Evolutionary conservation across 1,140 invertebrate genomes (phyloP).

Genomic region (Telenomus remus): DNA sequence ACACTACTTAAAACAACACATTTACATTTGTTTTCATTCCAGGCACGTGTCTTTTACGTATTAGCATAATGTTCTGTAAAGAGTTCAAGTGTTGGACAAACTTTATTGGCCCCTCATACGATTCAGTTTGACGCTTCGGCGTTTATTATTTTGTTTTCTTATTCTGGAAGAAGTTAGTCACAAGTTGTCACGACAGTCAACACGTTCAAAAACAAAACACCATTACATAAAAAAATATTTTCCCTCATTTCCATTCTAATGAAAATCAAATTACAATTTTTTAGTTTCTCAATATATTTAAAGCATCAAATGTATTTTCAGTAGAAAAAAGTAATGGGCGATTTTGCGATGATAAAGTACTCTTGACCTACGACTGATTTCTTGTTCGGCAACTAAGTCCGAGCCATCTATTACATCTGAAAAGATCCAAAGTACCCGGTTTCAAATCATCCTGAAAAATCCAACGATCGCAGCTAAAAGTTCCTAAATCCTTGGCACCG

Average conservation of each 20-base stretch:
- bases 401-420: conserved; percentile 27
- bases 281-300: too few species aligned
- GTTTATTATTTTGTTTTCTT: conserved; percentile 13
- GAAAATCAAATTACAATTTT: too few species aligned
- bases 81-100: conserved; percentile 35
- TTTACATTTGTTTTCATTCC: conserved; percentile 4
- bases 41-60: conserved; percentile 31
- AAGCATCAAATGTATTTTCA: too few species aligned
- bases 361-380: conserved; percentile 31
- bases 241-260: too few species aligned
- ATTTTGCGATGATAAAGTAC: conserved; percentile 19
- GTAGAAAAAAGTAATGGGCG: conserved; percentile 1
- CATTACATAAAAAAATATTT: too few species aligned
- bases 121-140: conserved; percentile 11
- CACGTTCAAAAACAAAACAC: too few species aligned
- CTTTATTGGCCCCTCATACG: conserved; percentile 24
- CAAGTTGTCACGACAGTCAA: too few species aligned
- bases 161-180: not conserved
- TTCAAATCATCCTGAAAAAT: conserved; percentile 34
- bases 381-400: conserved; percentile 21
- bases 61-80: conserved; percentile 43
- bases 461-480: conserved; percentile 30
- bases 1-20: conserved; percentile 4
- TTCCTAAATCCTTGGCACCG: conserved; percentile 33
- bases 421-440: conserved; percentile 19